phyloP scores from a whole-genome alignment of 2,797 vertebrate species.

The Lepilemur septentrionalis region DNA sequence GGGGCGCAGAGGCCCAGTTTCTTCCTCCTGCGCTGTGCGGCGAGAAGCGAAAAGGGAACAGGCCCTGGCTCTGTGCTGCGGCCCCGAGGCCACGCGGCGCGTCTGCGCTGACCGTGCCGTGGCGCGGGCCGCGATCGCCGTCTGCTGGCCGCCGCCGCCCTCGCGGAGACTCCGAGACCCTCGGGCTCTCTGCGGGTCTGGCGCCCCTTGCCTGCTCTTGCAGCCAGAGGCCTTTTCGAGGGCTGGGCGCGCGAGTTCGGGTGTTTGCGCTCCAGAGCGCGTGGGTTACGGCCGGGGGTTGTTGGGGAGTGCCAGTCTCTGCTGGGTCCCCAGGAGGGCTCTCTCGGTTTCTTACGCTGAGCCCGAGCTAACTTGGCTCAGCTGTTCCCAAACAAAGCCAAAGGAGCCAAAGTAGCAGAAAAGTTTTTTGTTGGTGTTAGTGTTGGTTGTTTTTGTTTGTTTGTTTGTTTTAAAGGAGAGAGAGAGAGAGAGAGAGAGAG shows the following conservation, averaged over 20 bases:
- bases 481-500: neutral
- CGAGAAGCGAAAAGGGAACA: too few relatives aligned
- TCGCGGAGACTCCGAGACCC: neutral
- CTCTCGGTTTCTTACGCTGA: neutral
- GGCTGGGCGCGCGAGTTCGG: neutral
- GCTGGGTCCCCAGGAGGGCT: too few relatives aligned
- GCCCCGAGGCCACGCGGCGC: neutral
- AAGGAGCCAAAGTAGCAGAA: neutral
- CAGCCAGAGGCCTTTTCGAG: neutral
- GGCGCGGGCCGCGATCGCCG: slow-evolving; percentile 89
- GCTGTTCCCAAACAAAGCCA: neutral
- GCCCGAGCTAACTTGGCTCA: neutral
- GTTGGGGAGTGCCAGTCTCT: neutral
- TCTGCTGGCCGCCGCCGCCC: slow-evolving; percentile 88
- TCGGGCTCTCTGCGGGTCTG: neutral
- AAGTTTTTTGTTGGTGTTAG: neutral
- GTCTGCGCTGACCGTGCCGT: neutral
- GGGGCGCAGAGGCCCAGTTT: too few relatives aligned
- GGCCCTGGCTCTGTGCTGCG: neutral
- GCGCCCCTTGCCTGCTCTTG: neutral
- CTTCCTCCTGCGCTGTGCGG: neutral
- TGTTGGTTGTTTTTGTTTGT: neutral
- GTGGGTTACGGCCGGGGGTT: neutral
- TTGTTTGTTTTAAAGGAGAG: too few relatives aligned
- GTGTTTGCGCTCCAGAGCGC: neutral